Evolutionary conservation across 2,113 vertebrate genomes (phyloP), one percentile per base, ranked within the genome.

Genomic region (Delphinapterus leucas): DNA sequence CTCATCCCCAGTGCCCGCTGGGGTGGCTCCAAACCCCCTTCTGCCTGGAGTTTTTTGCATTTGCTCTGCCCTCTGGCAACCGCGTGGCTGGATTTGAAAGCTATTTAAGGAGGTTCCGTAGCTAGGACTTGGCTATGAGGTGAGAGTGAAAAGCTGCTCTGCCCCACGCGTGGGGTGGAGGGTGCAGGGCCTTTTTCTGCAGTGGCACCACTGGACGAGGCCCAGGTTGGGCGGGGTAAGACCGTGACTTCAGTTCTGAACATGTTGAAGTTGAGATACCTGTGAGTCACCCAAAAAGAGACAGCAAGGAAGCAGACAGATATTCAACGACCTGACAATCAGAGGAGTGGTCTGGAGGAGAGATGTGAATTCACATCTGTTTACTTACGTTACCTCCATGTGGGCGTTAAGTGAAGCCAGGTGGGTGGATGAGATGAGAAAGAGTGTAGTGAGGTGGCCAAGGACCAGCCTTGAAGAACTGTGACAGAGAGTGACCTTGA

Each of bases 101-200:
- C 28, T 53, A 1, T 55, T 28, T 41, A 21, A 38, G 44, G 60
- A 53, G 61, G 20, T 90, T 65, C 12, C 0, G 7, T 31, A 41
- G 44, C 3, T 14, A 17, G 41, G 23, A 36, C 33, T 28, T 8
- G 23, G 23, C 4, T 36, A 10, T 0, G 1, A 17, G 26, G 31
- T 8, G 23, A 13, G 41, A 8, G 11, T 65, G 73, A 26, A 55
- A 14, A 6, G 9, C 23, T 36, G 71, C 26, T 70, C 83, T 63
- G 0, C 9, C 81, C 17, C 81, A 44, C 17, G 26, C 25, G 44
- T 13, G 38, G 26, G 28, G 4, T 44, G 26, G 81, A 33, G 38
- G 38, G 3, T 41, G 23, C 3, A 0, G 58, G 13, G 58, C 10
- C 0, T 0, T 44, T 13, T 28, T 33, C 81, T 63, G 1, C 0